Conservation (phyloP, 2,888 invertebrate genomes). For the Euclidia mi region DNA sequence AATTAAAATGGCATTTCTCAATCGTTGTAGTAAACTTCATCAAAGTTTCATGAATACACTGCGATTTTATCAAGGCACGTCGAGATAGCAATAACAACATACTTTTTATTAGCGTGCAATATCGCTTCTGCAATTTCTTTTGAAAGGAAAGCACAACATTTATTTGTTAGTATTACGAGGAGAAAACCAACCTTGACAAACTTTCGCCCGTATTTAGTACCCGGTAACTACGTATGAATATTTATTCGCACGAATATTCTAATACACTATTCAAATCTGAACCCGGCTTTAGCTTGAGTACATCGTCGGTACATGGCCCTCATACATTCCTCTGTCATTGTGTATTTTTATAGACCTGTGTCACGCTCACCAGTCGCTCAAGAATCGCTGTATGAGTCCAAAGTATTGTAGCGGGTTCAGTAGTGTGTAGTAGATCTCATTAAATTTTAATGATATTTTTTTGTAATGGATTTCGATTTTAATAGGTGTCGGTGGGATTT, state of each 20-base stretch:
- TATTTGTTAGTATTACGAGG: too few relatives aligned
- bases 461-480: slow-evolving; percentile 15
- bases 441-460: slow-evolving; percentile 27
- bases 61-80: too few relatives aligned
- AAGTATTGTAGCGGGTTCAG: slow-evolving; percentile 45
- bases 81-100: too few relatives aligned
- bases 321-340: slow-evolving; percentile 72
- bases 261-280: slow-evolving; percentile 50
- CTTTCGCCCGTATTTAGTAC: slow-evolving; percentile 5
- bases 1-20: too few relatives aligned
- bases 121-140: too few relatives aligned
- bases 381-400: slow-evolving; percentile 33
- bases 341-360: slow-evolving; percentile 68
- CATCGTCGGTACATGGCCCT: slow-evolving; percentile 56
- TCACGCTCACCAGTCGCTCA: slow-evolving; percentile 65
- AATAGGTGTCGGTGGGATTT: slow-evolving; percentile 7
- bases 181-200: slow-evolving; percentile 1
- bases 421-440: slow-evolving; percentile 25
- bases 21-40: too few relatives aligned
- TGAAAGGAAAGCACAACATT: too few relatives aligned
- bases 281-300: slow-evolving; percentile 49
- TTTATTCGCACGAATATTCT: slow-evolving; percentile 42
- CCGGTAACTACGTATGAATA: slow-evolving; percentile 20
- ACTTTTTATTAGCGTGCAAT: too few relatives aligned
- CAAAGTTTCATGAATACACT: too few relatives aligned